A percentile compares a stretch with the other conserved stretches of the same genome.
Evolutionary conservation across 1,140 invertebrate genomes (phyloP).

Genomic region (Heliothis subflexa): DNA sequence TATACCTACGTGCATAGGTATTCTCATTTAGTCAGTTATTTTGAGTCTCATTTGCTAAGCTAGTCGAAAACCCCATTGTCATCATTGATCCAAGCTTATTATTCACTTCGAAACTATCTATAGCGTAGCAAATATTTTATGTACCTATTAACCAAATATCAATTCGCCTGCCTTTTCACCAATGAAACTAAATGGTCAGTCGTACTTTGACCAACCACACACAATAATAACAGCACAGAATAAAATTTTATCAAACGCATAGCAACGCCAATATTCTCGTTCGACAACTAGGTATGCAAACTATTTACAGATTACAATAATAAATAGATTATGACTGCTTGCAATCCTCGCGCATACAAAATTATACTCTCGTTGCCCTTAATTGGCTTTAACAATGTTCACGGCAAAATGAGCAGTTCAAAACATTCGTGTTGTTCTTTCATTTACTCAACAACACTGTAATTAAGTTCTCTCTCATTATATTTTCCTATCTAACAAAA

Average conservation of each 20-base stretch:
- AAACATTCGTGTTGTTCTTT: slow-evolving; percentile 26
- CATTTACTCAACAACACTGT: slow-evolving; percentile 31
- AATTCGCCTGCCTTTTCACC: neutral
- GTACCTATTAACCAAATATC: no score
- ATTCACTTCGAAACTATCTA: no score
- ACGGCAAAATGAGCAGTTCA: neutral
- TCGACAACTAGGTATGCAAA: neutral
- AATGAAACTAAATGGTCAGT: no score
- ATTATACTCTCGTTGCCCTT: neutral
- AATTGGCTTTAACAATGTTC: slow-evolving; percentile 8
- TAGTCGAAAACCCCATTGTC: no score
- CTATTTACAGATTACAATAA: neutral
- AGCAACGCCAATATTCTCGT: neutral
- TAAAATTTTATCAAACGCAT: neutral
- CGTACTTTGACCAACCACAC: no score
- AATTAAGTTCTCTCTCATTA: slow-evolving; percentile 18
- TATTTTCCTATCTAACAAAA: slow-evolving; percentile 25
- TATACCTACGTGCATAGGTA: no score
- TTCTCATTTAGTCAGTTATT: no score
- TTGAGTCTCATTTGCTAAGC: no score
- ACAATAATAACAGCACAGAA: neutral
- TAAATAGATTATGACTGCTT: neutral
- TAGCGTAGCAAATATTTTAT: no score
- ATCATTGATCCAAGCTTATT: no score
- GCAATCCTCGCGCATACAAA: neutral